These are phyloP conservation scores for Drosophila crucigera DNA, from an alignment of 2,888 invertebrate genomes.

Conservation along the genomic window DNA sequence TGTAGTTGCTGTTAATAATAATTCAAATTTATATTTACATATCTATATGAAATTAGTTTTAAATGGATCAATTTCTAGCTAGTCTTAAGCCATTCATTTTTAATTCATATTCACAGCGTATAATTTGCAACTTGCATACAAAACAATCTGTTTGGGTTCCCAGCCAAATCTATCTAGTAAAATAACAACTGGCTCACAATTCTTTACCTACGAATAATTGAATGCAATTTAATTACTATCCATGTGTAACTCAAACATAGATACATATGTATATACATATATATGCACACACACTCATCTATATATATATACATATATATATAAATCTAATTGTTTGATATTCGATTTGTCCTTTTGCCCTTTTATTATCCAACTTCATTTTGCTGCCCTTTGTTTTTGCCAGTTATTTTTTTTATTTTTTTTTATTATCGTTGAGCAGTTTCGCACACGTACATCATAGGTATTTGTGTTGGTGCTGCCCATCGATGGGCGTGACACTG, in stretches of 20 bases:
- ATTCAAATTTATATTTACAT: conserved; percentile 5
- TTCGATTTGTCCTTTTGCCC: conserved; percentile 42
- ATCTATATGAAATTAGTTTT: conserved; percentile 12
- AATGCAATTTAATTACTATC: conserved; percentile 35
- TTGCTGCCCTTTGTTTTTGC: conserved; percentile 5
- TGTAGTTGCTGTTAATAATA: conserved; percentile 29
- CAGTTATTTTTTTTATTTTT: conserved; percentile 6
- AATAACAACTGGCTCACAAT: not conserved
- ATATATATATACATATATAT: not conserved
- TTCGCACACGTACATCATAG: conserved; percentile 36
- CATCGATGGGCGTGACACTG: conserved; percentile 59
- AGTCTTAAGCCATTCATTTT: conserved; percentile 37
- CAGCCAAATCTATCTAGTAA: conserved; percentile 7
- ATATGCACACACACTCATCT: not conserved
- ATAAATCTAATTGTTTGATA: conserved; percentile 49
- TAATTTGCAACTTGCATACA: not conserved
- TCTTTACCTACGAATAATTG: conserved; percentile 27
- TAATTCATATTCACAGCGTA: conserved; percentile 14
- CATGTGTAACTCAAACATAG: not conserved
- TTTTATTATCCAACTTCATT: conserved; percentile 13
- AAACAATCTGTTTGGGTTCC: conserved; percentile 26
- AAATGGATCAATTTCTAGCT: conserved; percentile 10
- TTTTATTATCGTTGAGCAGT: conserved; percentile 22
- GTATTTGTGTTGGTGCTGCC: conserved; percentile 26
- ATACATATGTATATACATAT: conserved; percentile 2